A percentile compares a stretch with the other conserved stretches of the same genome.
Conservation (phyloP, 1,140 invertebrate species). For the Mylabris phalerata region DNA sequence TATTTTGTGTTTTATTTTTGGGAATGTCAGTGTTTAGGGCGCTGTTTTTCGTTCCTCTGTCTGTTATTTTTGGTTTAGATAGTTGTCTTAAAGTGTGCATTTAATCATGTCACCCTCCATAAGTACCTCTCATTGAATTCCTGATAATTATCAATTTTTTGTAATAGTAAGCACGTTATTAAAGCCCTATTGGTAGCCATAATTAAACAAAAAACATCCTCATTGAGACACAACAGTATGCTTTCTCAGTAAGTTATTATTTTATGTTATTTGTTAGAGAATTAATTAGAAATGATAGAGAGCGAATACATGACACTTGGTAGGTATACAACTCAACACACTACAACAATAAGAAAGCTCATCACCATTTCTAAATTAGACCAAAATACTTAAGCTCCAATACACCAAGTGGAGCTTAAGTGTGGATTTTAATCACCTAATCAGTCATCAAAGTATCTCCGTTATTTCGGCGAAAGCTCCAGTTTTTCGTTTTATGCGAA, state of each 20-base stretch:
- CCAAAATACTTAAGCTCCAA: neutral
- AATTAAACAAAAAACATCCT: conserved; percentile 8
- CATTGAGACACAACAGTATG: conserved; percentile 20
- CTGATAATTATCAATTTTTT: neutral
- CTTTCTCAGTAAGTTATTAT: conserved; percentile 24
- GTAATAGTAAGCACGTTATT: conserved; percentile 12
- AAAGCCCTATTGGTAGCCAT: conserved; percentile 10
- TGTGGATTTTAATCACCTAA: no score
- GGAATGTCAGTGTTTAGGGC: conserved; percentile 29
- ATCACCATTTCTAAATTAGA: neutral
- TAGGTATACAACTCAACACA: conserved; percentile 12
- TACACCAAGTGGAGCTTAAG: no score
- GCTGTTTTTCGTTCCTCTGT: conserved; percentile 5
- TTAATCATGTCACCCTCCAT: no score
- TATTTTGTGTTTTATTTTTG: neutral
- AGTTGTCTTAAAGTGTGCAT: no score
- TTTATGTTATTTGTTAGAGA: conserved; percentile 20
- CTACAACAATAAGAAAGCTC: neutral
- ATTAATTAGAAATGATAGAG: neutral
- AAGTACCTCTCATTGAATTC: no score
- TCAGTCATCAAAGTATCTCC: no score
- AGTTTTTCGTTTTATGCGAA: no score
- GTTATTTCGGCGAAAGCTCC: no score
- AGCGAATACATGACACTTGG: neutral
- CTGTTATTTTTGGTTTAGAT: no score